A percentile compares a stretch with the other conserved stretches of the same genome.
phyloP scores from a whole-genome alignment of 2,888 invertebrate species.

The Ophioninae sp. region DNA sequence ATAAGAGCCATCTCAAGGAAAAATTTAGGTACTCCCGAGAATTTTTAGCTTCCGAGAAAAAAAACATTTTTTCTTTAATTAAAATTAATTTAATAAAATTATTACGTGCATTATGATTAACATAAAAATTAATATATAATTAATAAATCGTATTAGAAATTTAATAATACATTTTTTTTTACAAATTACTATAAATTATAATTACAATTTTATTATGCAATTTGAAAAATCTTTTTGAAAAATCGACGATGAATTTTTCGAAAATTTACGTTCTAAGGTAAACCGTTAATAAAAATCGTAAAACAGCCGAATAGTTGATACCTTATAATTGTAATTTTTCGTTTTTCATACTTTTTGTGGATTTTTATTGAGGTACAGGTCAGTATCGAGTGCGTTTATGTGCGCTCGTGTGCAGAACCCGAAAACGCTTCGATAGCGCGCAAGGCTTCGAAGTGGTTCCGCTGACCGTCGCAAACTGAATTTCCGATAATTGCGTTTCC shows the following conservation, averaged over 20 bases:
- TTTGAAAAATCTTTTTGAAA: too few relatives aligned
- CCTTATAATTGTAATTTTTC: background rate
- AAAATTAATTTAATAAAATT: too few relatives aligned
- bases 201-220: too few relatives aligned
- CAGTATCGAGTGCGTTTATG: background rate
- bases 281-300: too few relatives aligned
- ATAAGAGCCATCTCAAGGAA: background rate
- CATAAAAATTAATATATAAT: too few relatives aligned
- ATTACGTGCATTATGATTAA: too few relatives aligned
- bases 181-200: too few relatives aligned
- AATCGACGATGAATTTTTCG: too few relatives aligned
- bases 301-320: conserved; percentile 1
- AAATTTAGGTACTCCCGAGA: background rate
- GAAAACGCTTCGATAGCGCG: conserved; percentile 32
- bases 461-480: conserved; percentile 76
- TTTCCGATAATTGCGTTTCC: conserved; percentile 80
- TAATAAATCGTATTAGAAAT: too few relatives aligned
- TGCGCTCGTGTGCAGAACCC: conserved; percentile 25
- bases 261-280: background rate
- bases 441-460: conserved; percentile 65
- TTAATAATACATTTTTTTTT: too few relatives aligned
- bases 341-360: background rate
- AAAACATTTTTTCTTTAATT: background rate
- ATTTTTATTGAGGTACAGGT: background rate
- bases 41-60: too few relatives aligned